Percentiles rank a stretch among this genome's conserved stretches.
phyloP scores from a whole-genome alignment of 2,888 invertebrate species.

The Lysandra coridon region DNA sequence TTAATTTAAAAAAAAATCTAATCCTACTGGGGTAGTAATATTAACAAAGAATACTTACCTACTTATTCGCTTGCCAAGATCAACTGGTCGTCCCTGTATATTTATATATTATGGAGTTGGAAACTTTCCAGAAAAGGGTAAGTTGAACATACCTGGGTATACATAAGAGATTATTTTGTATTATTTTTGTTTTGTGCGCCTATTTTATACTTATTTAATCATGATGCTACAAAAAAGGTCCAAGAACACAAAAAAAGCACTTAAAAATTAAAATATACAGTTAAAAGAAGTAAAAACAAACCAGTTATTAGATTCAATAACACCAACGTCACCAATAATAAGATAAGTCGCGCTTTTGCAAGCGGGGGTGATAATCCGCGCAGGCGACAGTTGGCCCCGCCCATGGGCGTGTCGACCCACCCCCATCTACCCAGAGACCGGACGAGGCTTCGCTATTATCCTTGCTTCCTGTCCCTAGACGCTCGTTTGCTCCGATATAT shows the following conservation, averaged over 20 bases:
- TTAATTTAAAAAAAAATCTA: too few species aligned
- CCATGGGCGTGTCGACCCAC: constrained; percentile 51
- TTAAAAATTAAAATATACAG: not conserved
- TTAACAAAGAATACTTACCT: not conserved
- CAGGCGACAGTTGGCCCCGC: constrained; percentile 50
- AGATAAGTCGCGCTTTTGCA: constrained; percentile 2
- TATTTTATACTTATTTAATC: not conserved
- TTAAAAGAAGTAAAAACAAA: not conserved
- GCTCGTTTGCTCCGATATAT: constrained; percentile 72
- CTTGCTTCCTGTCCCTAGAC: constrained; percentile 77
- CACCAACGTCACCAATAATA: not conserved
- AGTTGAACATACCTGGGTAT: not conserved
- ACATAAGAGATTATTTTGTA: not conserved
- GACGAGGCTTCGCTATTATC: constrained; percentile 73
- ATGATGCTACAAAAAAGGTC: not conserved
- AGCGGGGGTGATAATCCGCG: constrained; percentile 49
- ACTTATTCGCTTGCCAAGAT: constrained; percentile 13
- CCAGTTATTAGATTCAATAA: not conserved
- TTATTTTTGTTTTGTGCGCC: not conserved
- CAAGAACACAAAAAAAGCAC: too few species aligned
- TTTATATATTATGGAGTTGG: not conserved
- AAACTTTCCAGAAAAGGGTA: constrained; percentile 13
- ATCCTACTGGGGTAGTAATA: too few species aligned
- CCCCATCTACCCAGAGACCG: constrained; percentile 52
- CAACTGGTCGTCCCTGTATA: not conserved